Base-by-base conservation (phyloP, 2,113 vertebrate species). In the Heterochromis multidens region DNA sequence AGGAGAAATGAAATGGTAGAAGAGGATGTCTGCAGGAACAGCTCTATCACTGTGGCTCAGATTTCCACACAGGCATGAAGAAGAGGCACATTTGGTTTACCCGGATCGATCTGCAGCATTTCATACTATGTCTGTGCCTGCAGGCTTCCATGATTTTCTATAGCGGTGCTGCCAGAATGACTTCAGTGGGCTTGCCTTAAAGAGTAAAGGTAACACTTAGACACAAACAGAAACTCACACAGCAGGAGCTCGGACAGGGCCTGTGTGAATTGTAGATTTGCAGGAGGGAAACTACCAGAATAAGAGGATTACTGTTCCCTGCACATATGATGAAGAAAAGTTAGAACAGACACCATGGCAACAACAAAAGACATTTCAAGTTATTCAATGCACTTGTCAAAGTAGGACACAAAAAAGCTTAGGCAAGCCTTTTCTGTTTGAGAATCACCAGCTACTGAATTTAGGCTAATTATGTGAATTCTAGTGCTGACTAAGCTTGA, bases 391-490 rank as follows among this genome's bases (percentile, higher is more conserved):
- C 23, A 72, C 63, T 91, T 82, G 58, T 81, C 84, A 91, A 91
- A 92, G 72, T 85, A 86, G 87, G 89, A 52, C 87, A 88, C 23
- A 83, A 81, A 89, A 86, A 81, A 72, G 58, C 83, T 80, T 65
- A 86, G 65, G 57, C 23, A 62, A 81, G 84, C 84, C 56, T 84
- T 77, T 80, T 58, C 52, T 87, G 46, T 78, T 83, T 29, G 37
- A 80, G 61, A 87, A 92, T 86, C 29, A 89, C 89, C 61, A 27
- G 52, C 86, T 35, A 65, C 43, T 85, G 59, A 89, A 84, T 92
- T 74, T 62, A 86, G 78, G 57, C 57, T 59, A 52, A 87, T 90
- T 80, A 81, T 84, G 80, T 85, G 81, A 49, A 84, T 83, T 72
- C 72, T 59, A 59, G n/a, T 83, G 83, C 84, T 78, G 87, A 91